Percentiles rank a stretch among this genome's conserved stretches.
These are phyloP conservation scores for Xenentodon cancila DNA, from an alignment of 2,797 vertebrate species.

Conservation along the genomic window DNA sequence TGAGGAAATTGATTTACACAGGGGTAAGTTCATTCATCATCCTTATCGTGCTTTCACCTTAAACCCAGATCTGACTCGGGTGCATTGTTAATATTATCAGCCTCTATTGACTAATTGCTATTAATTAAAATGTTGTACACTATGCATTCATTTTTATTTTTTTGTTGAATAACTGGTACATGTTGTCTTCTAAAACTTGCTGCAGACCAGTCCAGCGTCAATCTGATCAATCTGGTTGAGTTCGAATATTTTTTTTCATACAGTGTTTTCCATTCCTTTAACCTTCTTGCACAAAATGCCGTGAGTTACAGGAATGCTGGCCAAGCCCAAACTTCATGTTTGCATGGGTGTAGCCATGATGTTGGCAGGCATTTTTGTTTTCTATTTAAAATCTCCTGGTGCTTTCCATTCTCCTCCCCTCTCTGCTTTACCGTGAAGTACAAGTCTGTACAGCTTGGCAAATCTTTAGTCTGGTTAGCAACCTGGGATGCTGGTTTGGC, in stretches of 20 bases:
- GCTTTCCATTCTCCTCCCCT: conserved; percentile 1
- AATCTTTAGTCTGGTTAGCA: too few species aligned
- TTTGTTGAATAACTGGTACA: too few species aligned
- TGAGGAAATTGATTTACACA: conserved; percentile 4
- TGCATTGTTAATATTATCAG: not conserved
- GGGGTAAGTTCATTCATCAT: conserved; percentile 37
- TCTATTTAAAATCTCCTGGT: not conserved
- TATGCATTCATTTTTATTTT: too few species aligned
- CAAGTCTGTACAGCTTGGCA: not conserved
- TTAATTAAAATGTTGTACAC: too few species aligned
- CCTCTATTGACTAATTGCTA: too few species aligned
- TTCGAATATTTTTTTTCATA: not conserved
- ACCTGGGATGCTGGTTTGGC: fast-evolving
- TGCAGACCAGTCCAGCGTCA: too few species aligned
- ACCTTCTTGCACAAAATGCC: not conserved
- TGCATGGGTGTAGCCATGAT: fast-evolving
- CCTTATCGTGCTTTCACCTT: not conserved
- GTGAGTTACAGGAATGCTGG: not conserved
- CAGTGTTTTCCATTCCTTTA: not conserved
- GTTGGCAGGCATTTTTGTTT: not conserved
- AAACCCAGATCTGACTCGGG: not conserved
- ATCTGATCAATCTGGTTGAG: not conserved
- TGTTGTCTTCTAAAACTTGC: too few species aligned
- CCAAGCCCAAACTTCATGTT: not conserved
- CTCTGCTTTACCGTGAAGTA: not conserved